A percentile compares a stretch with the other conserved stretches of the same genome.
Evolutionary conservation across 2,888 invertebrate genomes (phyloP).

Genomic region (Eucriotettix oculatus): DNA sequence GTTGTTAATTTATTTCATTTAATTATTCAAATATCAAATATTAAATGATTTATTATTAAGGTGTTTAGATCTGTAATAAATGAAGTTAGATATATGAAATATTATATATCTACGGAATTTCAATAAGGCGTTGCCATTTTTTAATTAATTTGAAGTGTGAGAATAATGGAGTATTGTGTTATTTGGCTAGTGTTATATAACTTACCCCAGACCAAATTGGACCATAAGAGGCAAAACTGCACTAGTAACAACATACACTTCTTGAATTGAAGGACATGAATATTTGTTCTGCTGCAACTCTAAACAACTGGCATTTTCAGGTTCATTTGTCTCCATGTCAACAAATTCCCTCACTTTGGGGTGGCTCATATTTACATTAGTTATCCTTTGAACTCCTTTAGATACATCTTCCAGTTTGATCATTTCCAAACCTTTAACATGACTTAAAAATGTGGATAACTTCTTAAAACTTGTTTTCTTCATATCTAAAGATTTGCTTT

Average conservation of each 20-base stretch:
- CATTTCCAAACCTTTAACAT: slow-evolving; percentile 41
- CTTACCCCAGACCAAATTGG: slow-evolving; percentile 34
- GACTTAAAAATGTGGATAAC: slow-evolving; percentile 64
- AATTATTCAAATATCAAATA: too few relatives aligned
- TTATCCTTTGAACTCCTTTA: slow-evolving; percentile 69
- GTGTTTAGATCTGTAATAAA: too few relatives aligned
- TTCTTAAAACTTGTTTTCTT: slow-evolving; percentile 85
- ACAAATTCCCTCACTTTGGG: slow-evolving; percentile 30
- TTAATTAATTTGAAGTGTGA: too few relatives aligned
- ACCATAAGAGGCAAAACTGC: slow-evolving; percentile 44
- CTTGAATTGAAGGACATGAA: slow-evolving; percentile 39
- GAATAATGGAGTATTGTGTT: too few relatives aligned
- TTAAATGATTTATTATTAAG: too few relatives aligned
- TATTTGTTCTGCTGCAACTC: slow-evolving; percentile 17
- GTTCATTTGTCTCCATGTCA: slow-evolving; percentile 11
- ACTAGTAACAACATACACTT: slow-evolving; percentile 52
- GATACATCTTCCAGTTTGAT: slow-evolving; percentile 30
- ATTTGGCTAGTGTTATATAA: not conserved
- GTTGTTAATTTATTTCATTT: too few relatives aligned
- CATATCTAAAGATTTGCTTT: slow-evolving; percentile 54
- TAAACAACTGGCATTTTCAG: slow-evolving; percentile 3
- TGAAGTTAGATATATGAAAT: too few relatives aligned
- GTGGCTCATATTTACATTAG: slow-evolving; percentile 42
- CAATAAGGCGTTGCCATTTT: too few relatives aligned
- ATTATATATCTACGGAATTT: too few relatives aligned